Base-by-base conservation (phyloP, 2,797 vertebrate genomes). In the Cyprinodon diabolis region DNA sequence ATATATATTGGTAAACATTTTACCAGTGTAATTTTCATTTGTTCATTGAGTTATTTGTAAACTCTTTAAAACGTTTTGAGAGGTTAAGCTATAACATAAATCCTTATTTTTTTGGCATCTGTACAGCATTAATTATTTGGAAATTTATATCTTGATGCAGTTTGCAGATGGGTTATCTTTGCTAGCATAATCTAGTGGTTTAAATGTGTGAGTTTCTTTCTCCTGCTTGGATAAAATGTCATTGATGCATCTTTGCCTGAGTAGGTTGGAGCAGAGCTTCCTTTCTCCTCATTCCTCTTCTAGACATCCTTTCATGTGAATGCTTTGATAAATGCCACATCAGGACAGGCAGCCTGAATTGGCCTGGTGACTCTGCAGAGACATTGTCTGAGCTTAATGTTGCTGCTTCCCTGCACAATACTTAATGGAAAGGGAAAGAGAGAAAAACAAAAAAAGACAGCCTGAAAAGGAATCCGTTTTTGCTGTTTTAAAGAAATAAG, bases 241-340 rank as follows among this genome's bases (percentile, higher is more conserved):
- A 89, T 78, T 68, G 79, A 90, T 87, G 86, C 79, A 23, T 51
- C 51, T 76, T 72, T 86, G 84, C 79, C 77, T 70, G 65, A 82
- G 81, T 87, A 78, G 79, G 72, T 83, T 81, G 74, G 74, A 91
- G 83, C 66, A 58, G 80, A 76, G 76, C 83, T 82, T 81, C 74
- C 81, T 70, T 23, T 8, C 49, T 63, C 68, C 40, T 14, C 8
- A 30, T 71, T 1, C 47, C 69, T 54, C 70, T 66, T 72, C 40
- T 72, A 66, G 75, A 72, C 68, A 66, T 65, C 21, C 45, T 67
- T 77, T 10, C 8, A 66, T 79, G 43, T 66, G 43, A 77, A 78
- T 30, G 57, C 71, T 52, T 75, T 47, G 71, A 63, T 25, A 76
- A 76, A 81, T 74, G 37, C 49, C 69, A 80, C 74, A 23, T 23